phyloP scores from a whole-genome alignment of 2,797 vertebrate genomes.

The Onychomys arenicola region DNA sequence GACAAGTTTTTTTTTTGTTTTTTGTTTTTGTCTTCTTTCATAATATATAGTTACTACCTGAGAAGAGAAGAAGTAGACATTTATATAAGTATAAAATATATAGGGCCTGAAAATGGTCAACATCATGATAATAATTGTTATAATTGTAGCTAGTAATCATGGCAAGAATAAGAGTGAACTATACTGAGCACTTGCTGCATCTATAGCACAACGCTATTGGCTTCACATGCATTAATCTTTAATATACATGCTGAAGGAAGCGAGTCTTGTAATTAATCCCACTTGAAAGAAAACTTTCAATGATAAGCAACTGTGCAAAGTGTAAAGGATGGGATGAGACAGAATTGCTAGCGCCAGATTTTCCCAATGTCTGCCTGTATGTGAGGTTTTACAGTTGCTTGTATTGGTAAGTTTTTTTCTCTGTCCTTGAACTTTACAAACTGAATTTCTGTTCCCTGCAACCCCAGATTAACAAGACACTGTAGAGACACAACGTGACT shows the following conservation, averaged over 20 bases:
- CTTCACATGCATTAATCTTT: neutral
- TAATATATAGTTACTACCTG: neutral
- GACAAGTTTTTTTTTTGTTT: neutral
- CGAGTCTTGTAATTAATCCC: neutral
- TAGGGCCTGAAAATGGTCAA: neutral
- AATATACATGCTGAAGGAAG: neutral
- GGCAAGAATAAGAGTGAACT: neutral
- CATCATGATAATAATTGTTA: neutral
- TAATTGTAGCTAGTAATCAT: neutral
- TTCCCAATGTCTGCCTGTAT: neutral
- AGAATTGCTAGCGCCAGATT: neutral
- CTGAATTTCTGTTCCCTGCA: neutral
- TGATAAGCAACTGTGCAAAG: neutral
- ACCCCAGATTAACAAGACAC: neutral
- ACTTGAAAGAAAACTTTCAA: neutral
- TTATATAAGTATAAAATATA: neutral
- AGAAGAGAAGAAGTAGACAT: neutral
- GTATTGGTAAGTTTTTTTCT: neutral
- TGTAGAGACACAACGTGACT: neutral
- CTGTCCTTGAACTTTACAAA: slow-evolving; percentile 5
- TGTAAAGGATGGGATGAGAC: neutral
- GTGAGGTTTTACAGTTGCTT: neutral
- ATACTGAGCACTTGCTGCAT: neutral
- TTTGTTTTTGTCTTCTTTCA: neutral
- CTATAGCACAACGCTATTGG: neutral